phyloP scores from a whole-genome alignment of 1,140 invertebrate genomes.

The Hylaeus anthracinus region DNA sequence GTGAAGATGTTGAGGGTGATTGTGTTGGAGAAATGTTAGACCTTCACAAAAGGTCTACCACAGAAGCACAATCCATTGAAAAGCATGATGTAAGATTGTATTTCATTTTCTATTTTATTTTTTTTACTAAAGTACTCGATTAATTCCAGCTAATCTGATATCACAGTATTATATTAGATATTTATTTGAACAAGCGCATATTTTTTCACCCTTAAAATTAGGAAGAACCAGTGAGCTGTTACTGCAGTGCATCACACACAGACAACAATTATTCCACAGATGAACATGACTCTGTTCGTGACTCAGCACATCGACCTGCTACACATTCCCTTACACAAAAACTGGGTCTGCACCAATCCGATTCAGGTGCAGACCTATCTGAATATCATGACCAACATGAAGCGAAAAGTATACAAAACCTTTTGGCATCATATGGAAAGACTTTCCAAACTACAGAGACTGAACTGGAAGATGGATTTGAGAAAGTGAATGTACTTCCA shows the following conservation, averaged over 20 bases:
- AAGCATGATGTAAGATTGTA: conserved; percentile 74
- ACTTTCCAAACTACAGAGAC: conserved; percentile 60
- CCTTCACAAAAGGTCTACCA: conserved; percentile 66
- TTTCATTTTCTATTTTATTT: conserved; percentile 9
- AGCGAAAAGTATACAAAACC: conserved; percentile 70
- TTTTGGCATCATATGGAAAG: conserved; percentile 69
- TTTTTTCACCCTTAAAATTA: conserved; percentile 58
- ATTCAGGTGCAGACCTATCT: conserved; percentile 85
- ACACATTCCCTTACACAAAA: conserved; percentile 78
- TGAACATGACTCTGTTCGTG: conserved; percentile 83
- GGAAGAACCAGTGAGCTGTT: conserved; percentile 85
- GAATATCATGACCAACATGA: conserved; percentile 79
- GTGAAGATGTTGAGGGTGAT: conserved; percentile 73
- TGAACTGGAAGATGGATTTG: conserved; percentile 47
- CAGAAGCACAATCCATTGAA: conserved; percentile 72
- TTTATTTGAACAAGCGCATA: conserved; percentile 31
- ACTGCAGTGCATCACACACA: conserved; percentile 86
- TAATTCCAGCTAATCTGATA: conserved; percentile 16
- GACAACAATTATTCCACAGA: conserved; percentile 86
- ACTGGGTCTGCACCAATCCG: conserved; percentile 82
- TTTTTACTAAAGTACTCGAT: conserved; percentile 5
- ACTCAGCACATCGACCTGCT: conserved; percentile 74
- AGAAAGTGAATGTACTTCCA: conserved; percentile 47
- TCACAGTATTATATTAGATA: conserved; percentile 13
- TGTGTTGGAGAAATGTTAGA: conserved; percentile 74